These are phyloP conservation scores for Notiomystis cincta DNA, from an alignment of 2,113 vertebrate species.

Conservation along the genomic window DNA sequence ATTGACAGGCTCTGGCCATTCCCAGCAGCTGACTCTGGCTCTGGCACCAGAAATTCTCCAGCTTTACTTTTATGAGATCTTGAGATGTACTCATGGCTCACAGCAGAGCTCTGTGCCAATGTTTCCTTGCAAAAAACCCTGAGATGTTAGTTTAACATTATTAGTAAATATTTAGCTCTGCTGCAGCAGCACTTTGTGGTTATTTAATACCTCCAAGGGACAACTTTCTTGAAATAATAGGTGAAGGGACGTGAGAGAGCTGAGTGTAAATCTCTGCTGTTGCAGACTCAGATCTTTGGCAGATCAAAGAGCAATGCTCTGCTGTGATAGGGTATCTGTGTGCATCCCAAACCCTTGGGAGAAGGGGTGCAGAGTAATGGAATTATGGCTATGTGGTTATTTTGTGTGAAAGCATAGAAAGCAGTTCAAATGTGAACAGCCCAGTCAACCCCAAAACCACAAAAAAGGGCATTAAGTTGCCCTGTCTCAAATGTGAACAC, in stretches of 20 bases:
- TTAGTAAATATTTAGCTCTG: slow-evolving; percentile 1
- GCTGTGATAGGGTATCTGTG: not conserved
- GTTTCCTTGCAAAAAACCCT: not conserved
- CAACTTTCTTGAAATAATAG: not conserved
- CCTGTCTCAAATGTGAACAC: not conserved
- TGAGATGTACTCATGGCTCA: not conserved
- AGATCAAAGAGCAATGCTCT: not conserved
- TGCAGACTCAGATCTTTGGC: not conserved
- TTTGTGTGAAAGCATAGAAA: not conserved
- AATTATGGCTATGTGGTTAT: not conserved
- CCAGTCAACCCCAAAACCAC: not conserved
- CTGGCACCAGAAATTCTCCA: not conserved
- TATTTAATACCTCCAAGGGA: not conserved
- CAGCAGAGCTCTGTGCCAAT: not conserved
- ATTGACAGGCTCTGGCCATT: not conserved
- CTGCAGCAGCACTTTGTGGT: not conserved
- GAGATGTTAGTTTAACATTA: not conserved
- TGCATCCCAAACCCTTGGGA: not conserved
- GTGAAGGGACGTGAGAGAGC: not conserved
- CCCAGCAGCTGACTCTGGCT: not conserved
- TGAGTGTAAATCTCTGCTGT: not conserved
- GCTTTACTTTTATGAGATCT: not conserved
- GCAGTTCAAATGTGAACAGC: not conserved
- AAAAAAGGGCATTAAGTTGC: not conserved
- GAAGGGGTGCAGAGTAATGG: not conserved